Evolutionary conservation across 2,888 invertebrate species (phyloP).

Genomic region (Pollenia amentaria): DNA sequence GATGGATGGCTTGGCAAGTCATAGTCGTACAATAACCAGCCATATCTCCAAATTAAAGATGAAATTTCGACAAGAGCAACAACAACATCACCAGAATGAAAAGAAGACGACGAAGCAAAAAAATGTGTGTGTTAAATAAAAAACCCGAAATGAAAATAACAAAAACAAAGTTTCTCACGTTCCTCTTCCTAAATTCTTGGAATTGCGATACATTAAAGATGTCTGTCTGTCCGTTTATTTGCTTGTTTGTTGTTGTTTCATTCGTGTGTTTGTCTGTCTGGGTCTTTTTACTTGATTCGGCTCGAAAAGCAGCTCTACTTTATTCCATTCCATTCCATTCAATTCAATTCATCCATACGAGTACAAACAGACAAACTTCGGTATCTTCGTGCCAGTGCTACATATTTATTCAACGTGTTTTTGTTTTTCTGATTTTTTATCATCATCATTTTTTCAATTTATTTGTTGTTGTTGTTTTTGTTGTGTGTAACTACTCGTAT

Average conservation of each 20-base stretch:
- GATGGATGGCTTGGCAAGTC: constrained; percentile 29
- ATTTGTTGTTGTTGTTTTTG: constrained; percentile 37
- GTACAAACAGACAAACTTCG: constrained; percentile 37
- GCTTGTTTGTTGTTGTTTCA: constrained; percentile 33
- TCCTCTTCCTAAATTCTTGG: constrained; percentile 84
- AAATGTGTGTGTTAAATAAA: constrained; percentile 23
- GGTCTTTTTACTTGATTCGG: constrained; percentile 56
- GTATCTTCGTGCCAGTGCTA: constrained; percentile 46
- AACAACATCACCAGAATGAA: constrained; percentile 45
- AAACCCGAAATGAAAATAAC: constrained; percentile 82
- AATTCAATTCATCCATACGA: constrained; percentile 62
- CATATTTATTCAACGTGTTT: constrained; percentile 53
- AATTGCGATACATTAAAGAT: constrained; percentile 84
- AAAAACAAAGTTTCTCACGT: constrained; percentile 84
- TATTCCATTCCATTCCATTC: constrained; percentile 67
- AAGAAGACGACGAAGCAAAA: constrained; percentile 24
- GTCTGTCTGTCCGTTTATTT: constrained; percentile 78
- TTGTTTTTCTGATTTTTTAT: constrained; percentile 25
- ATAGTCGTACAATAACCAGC: constrained; percentile 56
- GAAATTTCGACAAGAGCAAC: constrained; percentile 68
- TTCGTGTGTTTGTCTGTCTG: constrained; percentile 51
- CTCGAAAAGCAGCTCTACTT: constrained; percentile 67
- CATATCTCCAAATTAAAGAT: constrained; percentile 70
- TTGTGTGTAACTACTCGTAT: constrained; percentile 50
- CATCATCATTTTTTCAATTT: too few relatives aligned